Base-by-base conservation (phyloP, 2,888 invertebrate genomes). In the Chrysodeixis includens region DNA sequence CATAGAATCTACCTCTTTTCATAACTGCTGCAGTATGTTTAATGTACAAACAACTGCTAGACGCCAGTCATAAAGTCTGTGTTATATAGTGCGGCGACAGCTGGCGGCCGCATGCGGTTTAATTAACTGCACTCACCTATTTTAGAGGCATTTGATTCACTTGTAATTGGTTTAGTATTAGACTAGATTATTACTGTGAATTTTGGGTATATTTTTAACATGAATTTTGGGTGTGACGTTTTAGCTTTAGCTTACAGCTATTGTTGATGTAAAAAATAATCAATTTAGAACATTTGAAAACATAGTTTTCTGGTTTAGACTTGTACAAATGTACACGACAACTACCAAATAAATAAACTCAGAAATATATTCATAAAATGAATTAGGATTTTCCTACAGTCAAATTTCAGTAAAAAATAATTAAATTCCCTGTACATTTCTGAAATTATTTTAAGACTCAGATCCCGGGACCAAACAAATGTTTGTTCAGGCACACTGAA, bases 141-240 rank as follows among this genome's bases (percentile, higher is more conserved):
- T 69, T 60, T 16, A 35, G 20, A 46, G 16, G 8, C 26, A 26
- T 54, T 58, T 58, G 56, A 60, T 72, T 64, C 1, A 18, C 20
- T 55, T 7, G 10, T 71, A 61, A 75, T 75, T 72, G 71, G 51
- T 32, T 60, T 44, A 44, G 35, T 59, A 60, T 60, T 72, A 26
- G 30, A 5, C 6, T 16, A 32, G 49, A 53, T 22, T 55, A 46
- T 58, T 16, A 52, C 40, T 63, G 46, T 32, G 55, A 40, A 74
- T 40, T 44, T 22, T 26, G 40, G n/a, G 6, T n/a, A 3, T 14
- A n/a, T 40, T 14, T 40, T 5, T 14, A 40, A 9, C 12, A 3
- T 35, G 12, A 10, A 10, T 32, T n/a, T n/a, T n/a, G n/a, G n/a
- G n/a, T n/a, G n/a, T n/a, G n/a, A n/a, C n/a, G n/a, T n/a, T n/a